Conservation (phyloP, 2,797 vertebrate species). For the Micrastur ruficollis region DNA sequence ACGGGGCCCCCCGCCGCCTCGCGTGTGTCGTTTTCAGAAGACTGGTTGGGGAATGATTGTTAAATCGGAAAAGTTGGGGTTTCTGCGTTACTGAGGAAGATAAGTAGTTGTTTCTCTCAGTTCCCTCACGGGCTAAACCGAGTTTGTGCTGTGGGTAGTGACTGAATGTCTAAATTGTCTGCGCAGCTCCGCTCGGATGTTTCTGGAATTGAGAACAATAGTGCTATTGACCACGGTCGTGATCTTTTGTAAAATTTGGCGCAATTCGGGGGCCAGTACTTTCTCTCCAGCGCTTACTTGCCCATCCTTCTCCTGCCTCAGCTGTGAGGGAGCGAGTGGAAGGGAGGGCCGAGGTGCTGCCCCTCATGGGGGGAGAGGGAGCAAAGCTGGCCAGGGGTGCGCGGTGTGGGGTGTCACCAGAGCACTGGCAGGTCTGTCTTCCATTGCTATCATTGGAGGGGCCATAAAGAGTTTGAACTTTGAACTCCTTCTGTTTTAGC, state of each 20-base stretch:
- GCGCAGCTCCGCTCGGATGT: accelerated
- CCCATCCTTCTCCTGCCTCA: accelerated
- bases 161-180: neutral
- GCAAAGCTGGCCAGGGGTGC: neutral
- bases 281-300: neutral
- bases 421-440: neutral
- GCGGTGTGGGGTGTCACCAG: neutral
- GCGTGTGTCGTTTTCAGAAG: accelerated
- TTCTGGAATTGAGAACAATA: neutral
- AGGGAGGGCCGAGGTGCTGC: no score
- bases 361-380: accelerated
- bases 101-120: neutral
- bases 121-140: neutral
- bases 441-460: neutral
- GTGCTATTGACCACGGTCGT: neutral
- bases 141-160: neutral
- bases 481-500: neutral
- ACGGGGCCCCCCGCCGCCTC: neutral
- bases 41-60: no score
- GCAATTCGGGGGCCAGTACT: accelerated
- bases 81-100: accelerated
- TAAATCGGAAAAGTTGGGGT: neutral
- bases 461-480: neutral
- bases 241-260: neutral
- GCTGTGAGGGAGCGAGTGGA: neutral